phyloP scores from a whole-genome alignment of 92 coral and sea anemone genomes.

The Parazoanthus darwini region DNA sequence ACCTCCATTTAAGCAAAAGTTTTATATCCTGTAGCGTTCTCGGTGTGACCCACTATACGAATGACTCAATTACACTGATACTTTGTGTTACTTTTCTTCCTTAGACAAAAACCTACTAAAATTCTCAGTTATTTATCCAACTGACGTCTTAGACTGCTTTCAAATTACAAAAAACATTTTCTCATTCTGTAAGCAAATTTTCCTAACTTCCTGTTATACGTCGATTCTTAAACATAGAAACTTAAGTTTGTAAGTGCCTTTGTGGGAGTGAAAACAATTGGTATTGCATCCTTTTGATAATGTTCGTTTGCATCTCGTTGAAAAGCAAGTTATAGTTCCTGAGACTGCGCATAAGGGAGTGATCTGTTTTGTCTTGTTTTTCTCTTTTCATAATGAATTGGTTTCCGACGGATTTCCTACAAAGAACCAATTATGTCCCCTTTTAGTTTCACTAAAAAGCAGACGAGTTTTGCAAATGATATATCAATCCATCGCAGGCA shows the following conservation, averaged over 20 bases:
- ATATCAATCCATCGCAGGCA: not conserved
- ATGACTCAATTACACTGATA: not conserved
- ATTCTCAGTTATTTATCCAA: no score
- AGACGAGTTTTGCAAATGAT: constrained; percentile 8
- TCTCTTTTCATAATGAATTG: not conserved
- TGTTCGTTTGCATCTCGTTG: no score
- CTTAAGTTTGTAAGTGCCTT: not conserved
- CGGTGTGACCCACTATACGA: not conserved
- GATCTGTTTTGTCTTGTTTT: not conserved
- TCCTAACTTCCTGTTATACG: not conserved
- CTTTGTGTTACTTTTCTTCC: not conserved
- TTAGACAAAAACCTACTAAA: not conserved
- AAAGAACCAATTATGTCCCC: constrained; percentile 16
- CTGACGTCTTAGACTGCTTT: not conserved
- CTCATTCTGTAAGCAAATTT: not conserved
- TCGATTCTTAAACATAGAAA: not conserved
- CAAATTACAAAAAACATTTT: not conserved
- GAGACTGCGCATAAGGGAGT: not conserved
- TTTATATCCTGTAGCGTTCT: no score
- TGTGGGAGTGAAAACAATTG: not conserved
- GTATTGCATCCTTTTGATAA: not conserved
- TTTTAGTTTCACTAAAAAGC: not conserved
- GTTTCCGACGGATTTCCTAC: constrained; percentile 10
- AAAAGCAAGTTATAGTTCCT: not conserved
- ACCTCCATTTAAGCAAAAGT: not conserved